Base-by-base conservation (phyloP, 2,888 invertebrate species). In the Caenorhabditis drosophilae region DNA sequence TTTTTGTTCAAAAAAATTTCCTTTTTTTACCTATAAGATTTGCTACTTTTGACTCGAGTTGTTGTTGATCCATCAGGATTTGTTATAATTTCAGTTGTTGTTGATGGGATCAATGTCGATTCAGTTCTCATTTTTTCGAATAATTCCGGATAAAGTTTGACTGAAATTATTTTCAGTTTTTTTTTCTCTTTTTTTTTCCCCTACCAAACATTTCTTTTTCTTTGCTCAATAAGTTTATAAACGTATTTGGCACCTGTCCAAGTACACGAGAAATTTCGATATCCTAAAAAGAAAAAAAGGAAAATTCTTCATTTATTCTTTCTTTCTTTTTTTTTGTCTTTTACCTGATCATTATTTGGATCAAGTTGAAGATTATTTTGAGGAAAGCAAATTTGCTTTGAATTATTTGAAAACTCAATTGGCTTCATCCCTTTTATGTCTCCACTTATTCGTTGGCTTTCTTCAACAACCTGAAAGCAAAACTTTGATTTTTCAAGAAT, bases 51-150 rank as follows among this genome's bases (percentile, higher is more conserved):
- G 11, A 68, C 74, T 25, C 73, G 50, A 18, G 77, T 79, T 6
- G 79, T 79, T 26, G 73, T 78, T 11, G 77, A 70, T 16, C 82
- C 82, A 48, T 82, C 82, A 4, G 77, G 67, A 56, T 83, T 82
- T 27, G 66, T 57, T 23, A 82, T 71, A 15, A 75, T 66, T 53
- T 82, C 80, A 31, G 73, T 73, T 12, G 56, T 68, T 4, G 70
- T 70, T 1, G 63, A 59, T 9, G 71, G 71, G 27, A 72, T 66
- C 47, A 66, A 36, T 18, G 64, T 71, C 7, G 67, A 67, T 35
- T 77, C 68, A 0, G 78, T 68, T 27, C 79, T 60, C 73, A 81
- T 72, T 20, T 79, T 74, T 11, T 76, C 55, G 52, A 81, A 81
- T 22, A 80, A 61, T 45, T 80, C 81, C 27, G 81, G 81, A 58